Percentiles rank a stretch among this genome's conserved stretches.
phyloP scores from a whole-genome alignment of 2,888 invertebrate species.

The Agonopterix alstromeriana region DNA sequence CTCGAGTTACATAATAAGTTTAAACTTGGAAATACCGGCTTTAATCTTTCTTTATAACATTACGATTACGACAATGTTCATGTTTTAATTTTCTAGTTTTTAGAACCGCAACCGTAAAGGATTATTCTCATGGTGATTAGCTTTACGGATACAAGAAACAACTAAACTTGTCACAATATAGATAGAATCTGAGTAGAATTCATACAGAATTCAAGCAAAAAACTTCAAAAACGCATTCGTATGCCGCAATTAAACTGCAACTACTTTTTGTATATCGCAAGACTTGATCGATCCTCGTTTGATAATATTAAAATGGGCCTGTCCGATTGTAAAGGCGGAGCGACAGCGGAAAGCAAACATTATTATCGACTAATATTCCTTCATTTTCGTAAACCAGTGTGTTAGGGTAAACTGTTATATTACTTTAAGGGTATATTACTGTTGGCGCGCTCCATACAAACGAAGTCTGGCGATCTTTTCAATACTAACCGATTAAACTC shows the following conservation, averaged over 20 bases:
- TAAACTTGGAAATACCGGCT: not conserved
- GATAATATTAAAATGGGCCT: slow-evolving; percentile 17
- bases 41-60: no score
- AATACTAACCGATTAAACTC: no score
- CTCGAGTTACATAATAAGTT: no score
- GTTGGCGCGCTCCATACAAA: no score
- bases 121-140: not conserved
- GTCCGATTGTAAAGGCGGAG: slow-evolving; percentile 12
- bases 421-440: no score
- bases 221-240: slow-evolving; percentile 13
- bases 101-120: no score
- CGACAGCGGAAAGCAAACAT: slow-evolving; percentile 5
- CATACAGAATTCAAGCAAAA: slow-evolving; percentile 7
- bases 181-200: slow-evolving; percentile 6
- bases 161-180: slow-evolving; percentile 1
- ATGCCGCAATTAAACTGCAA: slow-evolving; percentile 12
- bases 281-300: slow-evolving; percentile 25
- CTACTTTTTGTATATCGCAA: slow-evolving; percentile 18
- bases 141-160: not conserved
- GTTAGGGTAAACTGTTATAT: no score
- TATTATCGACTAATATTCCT: no score
- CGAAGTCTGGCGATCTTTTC: no score
- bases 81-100: no score
- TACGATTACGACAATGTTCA: no score
- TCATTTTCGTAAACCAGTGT: no score